Evolutionary conservation across 2,888 invertebrate genomes (phyloP).

Genomic region (Copidosoma aretas): DNA sequence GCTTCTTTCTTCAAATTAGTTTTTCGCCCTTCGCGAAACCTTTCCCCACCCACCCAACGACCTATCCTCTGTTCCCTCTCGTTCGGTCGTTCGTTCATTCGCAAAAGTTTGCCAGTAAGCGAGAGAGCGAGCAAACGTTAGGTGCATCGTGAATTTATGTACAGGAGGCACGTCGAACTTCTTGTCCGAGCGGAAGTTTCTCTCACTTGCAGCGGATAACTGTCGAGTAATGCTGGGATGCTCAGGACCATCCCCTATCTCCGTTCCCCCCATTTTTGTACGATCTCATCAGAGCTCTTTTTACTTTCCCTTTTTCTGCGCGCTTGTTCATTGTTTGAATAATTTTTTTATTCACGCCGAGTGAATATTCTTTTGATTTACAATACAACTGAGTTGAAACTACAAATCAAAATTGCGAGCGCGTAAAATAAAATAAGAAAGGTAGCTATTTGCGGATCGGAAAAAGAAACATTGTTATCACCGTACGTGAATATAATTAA

Average conservation of each 20-base stretch:
- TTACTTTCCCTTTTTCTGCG: too few relatives aligned
- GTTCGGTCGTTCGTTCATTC: conserved; percentile 1
- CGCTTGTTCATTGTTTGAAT: too few relatives aligned
- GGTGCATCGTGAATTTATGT: conserved; percentile 41
- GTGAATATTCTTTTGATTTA: too few relatives aligned
- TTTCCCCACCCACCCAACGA: not conserved
- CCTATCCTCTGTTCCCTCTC: conserved; percentile 8
- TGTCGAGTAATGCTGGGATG: conserved; percentile 30
- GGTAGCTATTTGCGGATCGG: too few relatives aligned
- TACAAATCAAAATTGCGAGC: too few relatives aligned
- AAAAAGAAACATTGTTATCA: not conserved
- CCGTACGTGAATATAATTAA: not conserved
- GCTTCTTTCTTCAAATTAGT: conserved; percentile 38
- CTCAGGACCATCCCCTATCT: conserved; percentile 27
- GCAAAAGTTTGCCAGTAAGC: conserved; percentile 25
- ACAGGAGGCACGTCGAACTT: conserved; percentile 34
- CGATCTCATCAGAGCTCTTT: too few relatives aligned
- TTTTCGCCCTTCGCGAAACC: conserved; percentile 25
- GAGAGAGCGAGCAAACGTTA: conserved; percentile 19
- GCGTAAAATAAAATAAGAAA: too few relatives aligned
- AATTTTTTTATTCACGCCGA: too few relatives aligned
- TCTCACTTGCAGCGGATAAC: conserved; percentile 37
- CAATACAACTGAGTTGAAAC: too few relatives aligned
- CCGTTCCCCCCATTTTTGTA: too few relatives aligned
- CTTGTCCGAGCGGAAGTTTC: conserved; percentile 38